phyloP scores from a whole-genome alignment of 2,888 invertebrate genomes.

The Nomada fabriciana region DNA sequence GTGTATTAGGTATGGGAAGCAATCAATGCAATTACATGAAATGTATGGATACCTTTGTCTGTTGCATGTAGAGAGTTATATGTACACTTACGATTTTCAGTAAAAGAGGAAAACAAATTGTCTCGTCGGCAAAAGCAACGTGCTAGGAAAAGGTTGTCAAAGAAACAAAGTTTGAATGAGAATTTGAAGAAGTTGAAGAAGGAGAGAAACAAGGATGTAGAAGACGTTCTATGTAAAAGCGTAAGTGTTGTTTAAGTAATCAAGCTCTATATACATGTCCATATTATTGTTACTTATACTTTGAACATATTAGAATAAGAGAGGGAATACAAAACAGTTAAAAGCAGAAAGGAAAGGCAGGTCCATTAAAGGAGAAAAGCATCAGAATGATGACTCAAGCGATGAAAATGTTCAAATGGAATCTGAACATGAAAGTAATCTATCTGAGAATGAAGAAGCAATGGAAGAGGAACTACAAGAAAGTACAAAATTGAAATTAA shows the following conservation, averaged over 20 bases:
- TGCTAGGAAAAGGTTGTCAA: constrained; percentile 86
- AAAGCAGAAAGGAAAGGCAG: constrained; percentile 30
- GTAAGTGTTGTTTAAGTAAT: constrained; percentile 25
- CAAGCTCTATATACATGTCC: background rate
- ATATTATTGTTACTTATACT: background rate
- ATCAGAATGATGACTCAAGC: constrained; percentile 4
- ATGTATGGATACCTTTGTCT: background rate
- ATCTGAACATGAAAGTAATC: background rate
- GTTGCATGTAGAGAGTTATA: background rate
- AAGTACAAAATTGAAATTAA: constrained; percentile 33
- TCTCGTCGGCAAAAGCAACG: constrained; percentile 90
- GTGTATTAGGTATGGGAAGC: constrained; percentile 84
- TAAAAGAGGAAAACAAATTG: constrained; percentile 86
- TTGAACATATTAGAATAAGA: constrained; percentile 37
- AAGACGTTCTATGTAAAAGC: constrained; percentile 10
- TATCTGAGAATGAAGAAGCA: constrained; percentile 21
- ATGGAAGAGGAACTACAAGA: constrained; percentile 20
- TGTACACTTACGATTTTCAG: constrained; percentile 71
- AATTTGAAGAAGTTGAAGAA: constrained; percentile 39
- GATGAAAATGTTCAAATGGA: constrained; percentile 27
- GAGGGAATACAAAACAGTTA: background rate
- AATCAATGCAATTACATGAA: background rate
- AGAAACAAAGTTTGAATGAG: constrained; percentile 68
- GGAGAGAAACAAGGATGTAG: constrained; percentile 7
- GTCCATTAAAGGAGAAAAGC: constrained; percentile 13